phyloP scores from a whole-genome alignment of 2,888 invertebrate species.

The Dasysyrphus albostriatus region DNA sequence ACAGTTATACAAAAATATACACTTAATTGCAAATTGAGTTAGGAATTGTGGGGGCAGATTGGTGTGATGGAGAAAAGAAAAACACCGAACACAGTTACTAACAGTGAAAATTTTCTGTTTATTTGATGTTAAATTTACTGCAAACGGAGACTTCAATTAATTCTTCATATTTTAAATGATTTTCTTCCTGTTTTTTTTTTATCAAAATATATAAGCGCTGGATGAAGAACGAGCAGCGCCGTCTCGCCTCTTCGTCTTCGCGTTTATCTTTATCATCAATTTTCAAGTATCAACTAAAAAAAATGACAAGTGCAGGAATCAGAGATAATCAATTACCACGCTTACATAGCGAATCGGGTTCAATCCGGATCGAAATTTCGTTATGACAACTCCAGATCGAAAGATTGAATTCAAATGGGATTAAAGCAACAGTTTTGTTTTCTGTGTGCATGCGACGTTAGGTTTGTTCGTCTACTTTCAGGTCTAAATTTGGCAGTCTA shows the following conservation, averaged over 20 bases:
- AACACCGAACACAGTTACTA: not conserved
- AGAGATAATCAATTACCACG: too few relatives aligned
- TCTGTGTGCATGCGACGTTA: too few relatives aligned
- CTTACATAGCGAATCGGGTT: too few relatives aligned
- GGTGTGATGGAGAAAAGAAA: not conserved
- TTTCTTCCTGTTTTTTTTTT: not conserved
- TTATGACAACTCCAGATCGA: too few relatives aligned
- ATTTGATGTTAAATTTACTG: not conserved
- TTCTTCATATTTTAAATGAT: not conserved
- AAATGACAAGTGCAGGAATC: too few relatives aligned
- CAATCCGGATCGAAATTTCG: too few relatives aligned
- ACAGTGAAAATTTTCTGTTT: not conserved
- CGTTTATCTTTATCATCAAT: not conserved
- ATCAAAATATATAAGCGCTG: not conserved
- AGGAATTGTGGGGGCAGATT: not conserved
- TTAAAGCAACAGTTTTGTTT: too few relatives aligned
- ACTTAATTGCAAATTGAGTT: not conserved
- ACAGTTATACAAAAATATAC: slow-evolving; percentile 11
- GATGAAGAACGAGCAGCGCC: slow-evolving; percentile 8
- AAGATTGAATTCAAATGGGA: too few relatives aligned
- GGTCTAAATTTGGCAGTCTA: too few relatives aligned
- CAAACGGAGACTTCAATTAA: not conserved
- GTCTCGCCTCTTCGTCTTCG: not conserved
- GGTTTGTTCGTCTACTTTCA: too few relatives aligned
- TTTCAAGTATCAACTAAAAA: not conserved